Percentiles rank a stretch among this genome's conserved stretches.
These are phyloP conservation scores for Globia sparganii DNA, from an alignment of 2,888 invertebrate species.

Conservation along the genomic window DNA sequence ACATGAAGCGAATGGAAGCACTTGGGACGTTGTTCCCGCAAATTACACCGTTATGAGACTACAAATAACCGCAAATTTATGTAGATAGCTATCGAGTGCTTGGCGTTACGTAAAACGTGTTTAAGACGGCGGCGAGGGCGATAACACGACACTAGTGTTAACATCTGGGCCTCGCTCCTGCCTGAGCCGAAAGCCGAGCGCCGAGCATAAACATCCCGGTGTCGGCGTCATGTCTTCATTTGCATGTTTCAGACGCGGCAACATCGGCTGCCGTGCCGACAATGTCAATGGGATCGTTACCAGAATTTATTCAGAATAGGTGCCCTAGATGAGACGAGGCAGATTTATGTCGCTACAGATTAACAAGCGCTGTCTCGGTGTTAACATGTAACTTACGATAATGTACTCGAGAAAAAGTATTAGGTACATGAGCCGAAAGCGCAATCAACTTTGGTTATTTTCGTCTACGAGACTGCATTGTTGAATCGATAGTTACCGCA, in stretches of 20 bases:
- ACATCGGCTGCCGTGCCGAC: conserved; percentile 77
- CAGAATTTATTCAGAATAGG: conserved; percentile 81
- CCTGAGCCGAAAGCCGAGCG: conserved; percentile 56
- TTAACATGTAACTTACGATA: conserved; percentile 32
- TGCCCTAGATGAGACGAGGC: conserved; percentile 61
- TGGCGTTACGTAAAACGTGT: conserved; percentile 85
- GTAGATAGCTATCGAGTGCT: conserved; percentile 86
- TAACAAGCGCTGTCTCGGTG: conserved; percentile 62
- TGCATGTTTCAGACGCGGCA: conserved; percentile 82
- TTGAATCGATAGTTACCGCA: conserved; percentile 80
- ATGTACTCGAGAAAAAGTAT: conserved; percentile 62
- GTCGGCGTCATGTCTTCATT: conserved; percentile 86
- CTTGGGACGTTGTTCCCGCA: conserved; percentile 80
- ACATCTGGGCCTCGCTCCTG: conserved; percentile 79
- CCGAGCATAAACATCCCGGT: conserved; percentile 82
- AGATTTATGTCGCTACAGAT: conserved; percentile 60
- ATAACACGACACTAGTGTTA: conserved; percentile 83
- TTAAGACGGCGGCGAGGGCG: conserved; percentile 82
- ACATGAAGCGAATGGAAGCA: conserved; percentile 79
- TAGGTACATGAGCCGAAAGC: conserved; percentile 72
- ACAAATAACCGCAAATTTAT: conserved; percentile 88
- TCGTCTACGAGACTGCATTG: conserved; percentile 81
- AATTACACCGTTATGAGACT: conserved; percentile 85
- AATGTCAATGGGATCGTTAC: conserved; percentile 80
- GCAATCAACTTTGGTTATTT: conserved; percentile 81